Percentiles rank a stretch among this genome's conserved stretches.
These are phyloP conservation scores for Chaenocephalus aceratus DNA, from an alignment of 2,113 vertebrate genomes.

Conservation along the genomic window DNA sequence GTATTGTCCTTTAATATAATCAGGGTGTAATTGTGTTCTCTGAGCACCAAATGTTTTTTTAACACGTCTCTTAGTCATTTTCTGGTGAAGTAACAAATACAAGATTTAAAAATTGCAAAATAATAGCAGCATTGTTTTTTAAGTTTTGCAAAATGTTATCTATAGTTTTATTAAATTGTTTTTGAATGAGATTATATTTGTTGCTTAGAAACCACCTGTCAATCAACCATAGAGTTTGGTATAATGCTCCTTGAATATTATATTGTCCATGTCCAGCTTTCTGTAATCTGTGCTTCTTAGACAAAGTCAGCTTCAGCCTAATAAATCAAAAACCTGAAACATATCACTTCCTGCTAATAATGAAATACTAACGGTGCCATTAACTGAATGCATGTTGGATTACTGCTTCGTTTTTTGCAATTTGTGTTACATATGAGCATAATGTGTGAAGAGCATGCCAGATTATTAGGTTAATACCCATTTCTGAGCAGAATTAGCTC, in stretches of 20 bases:
- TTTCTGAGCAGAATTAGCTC: conserved; percentile 68
- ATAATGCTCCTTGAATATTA: background rate
- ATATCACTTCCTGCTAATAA: background rate
- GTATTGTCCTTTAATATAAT: background rate
- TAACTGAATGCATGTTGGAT: background rate
- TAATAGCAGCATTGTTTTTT: background rate
- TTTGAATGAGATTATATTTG: no score
- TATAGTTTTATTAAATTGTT: background rate
- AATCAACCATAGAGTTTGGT: background rate
- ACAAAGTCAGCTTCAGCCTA: background rate
- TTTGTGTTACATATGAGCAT: conserved; percentile 11
- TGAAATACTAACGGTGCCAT: background rate
- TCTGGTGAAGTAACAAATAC: background rate
- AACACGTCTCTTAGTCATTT: background rate
- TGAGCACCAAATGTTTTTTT: background rate
- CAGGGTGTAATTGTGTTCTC: background rate
- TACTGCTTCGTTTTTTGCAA: background rate
- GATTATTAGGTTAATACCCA: conserved; percentile 64
- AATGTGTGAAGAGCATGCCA: conserved; percentile 37
- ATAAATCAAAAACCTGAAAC: background rate
- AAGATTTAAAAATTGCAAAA: no score
- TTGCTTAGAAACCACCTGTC: background rate
- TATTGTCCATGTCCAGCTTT: background rate
- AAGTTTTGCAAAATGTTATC: background rate
- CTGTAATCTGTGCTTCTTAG: no score